Base-by-base conservation (phyloP, 2,888 invertebrate species). In the Gymnocheta viridis region DNA sequence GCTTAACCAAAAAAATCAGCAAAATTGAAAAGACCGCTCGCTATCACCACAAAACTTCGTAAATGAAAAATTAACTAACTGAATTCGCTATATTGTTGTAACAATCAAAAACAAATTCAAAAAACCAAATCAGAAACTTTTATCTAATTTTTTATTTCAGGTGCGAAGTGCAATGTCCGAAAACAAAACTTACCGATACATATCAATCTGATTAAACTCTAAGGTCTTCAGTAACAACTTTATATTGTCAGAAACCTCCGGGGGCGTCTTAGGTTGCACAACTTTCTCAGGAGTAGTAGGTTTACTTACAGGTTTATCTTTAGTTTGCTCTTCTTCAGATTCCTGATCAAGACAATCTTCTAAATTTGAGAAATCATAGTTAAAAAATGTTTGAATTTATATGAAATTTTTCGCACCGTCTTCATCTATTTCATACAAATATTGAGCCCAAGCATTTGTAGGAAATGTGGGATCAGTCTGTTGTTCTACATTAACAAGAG, bases 391-490 rank as follows among this genome's bases (percentile, higher is more conserved):
- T 32, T 5, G 17, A 54, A 64, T 2, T 56, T 9, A n/a, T 0
- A 49, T 10, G 1, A 32, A 56, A 32, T 70, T 85, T 54, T 82
- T 88, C 91, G 6, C 89, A 54, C 85, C 89, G 67, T 90, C 90
- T 70, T 91, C 91, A 22, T 89, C 88, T 14, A 92, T 88, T 80
- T 92, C 92, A 83, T 94, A 94, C 12, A 92, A 88, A 88, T 94
- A 95, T 88, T 96, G 96, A 0, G 95, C 94, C 94, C 95, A 95
- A 80, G 93, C 93, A 89, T 96, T 96, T 81, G 93, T 92, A 0
- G 95, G 95, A 89, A 95, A 95, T 47, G 94, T 93, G 14, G 94
- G 93, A 69, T 92, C 93, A 0, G 96, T 96, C 92, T 96, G 96
- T 38, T 94, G 94, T 82, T 93, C 93, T 81, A 92, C 92, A 17